Conservation (phyloP, 2,888 invertebrate genomes). For the Argyra leucocephala region DNA sequence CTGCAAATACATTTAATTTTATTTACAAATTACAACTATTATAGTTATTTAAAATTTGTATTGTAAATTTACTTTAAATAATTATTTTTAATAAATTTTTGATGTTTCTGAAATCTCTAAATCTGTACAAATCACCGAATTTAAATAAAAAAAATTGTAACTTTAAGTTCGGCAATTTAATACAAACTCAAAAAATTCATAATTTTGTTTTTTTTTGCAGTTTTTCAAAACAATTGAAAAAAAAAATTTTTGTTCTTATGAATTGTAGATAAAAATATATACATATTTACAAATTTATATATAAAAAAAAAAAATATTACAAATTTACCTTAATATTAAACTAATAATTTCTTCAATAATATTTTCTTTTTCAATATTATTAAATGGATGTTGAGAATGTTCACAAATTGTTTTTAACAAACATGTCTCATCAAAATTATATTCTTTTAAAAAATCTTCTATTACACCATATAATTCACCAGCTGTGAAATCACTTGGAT, state of each 20-base stretch:
- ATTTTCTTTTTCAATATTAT: slow-evolving; percentile 45
- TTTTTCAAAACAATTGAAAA: too few species aligned
- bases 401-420: slow-evolving; percentile 60
- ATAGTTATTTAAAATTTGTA: too few species aligned
- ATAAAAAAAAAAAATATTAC: background rate
- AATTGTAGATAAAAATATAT: too few species aligned
- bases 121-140: slow-evolving; percentile 6
- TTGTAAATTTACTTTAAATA: too few species aligned
- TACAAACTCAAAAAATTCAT: background rate
- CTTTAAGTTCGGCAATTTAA: slow-evolving; percentile 2
- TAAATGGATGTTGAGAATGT: slow-evolving; percentile 53
- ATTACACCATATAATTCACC: slow-evolving; percentile 38
- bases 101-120: background rate
- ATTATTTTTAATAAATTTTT: background rate
- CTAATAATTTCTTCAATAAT: slow-evolving; percentile 58
- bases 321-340: slow-evolving; percentile 57
- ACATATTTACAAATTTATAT: too few species aligned
- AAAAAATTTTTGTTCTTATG: too few species aligned
- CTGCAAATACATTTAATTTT: too few species aligned
- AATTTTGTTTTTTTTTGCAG: background rate
- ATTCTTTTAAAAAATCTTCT: slow-evolving; percentile 33
- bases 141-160: background rate
- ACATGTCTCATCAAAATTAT: slow-evolving; percentile 39
- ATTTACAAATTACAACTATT: too few species aligned
- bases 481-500: slow-evolving; percentile 39